A percentile compares a stretch with the other conserved stretches of the same genome.
Evolutionary conservation across 2,797 vertebrate species (phyloP).

Genomic region (Margarornis squamiger): DNA sequence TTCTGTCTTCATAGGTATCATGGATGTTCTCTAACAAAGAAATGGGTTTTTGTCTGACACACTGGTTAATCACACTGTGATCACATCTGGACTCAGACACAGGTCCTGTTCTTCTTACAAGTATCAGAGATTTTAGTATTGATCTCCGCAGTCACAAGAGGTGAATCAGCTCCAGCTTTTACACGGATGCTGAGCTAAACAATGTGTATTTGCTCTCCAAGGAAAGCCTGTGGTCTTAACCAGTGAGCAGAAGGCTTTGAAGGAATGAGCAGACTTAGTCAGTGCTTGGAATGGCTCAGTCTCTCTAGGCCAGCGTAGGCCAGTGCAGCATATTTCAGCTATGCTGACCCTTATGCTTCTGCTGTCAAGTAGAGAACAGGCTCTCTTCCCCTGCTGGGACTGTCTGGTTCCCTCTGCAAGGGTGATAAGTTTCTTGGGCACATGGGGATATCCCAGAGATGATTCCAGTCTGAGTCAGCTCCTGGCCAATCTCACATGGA

Average conservation of each 20-base stretch:
- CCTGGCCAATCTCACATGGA: not conserved
- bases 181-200: not conserved
- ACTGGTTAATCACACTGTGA: fast-evolving
- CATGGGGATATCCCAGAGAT: not conserved
- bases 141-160: not conserved
- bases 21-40: not conserved
- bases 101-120: not conserved
- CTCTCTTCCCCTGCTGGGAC: not conserved
- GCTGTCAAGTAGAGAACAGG: not conserved
- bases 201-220: not conserved
- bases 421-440: not conserved
- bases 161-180: not conserved
- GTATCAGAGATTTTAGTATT: not conserved
- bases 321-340: not conserved
- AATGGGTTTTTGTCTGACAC: not conserved
- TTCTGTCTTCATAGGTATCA: not conserved
- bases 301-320: not conserved
- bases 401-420: not conserved
- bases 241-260: not conserved
- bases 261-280: not conserved
- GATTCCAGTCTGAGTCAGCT: not conserved
- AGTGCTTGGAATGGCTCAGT: not conserved
- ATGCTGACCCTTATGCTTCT: not conserved
- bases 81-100: not conserved
- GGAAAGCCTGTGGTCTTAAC: not conserved